Evolutionary conservation across 2,888 invertebrate genomes (phyloP).

Genomic region (Phoenoteleia sp.): DNA sequence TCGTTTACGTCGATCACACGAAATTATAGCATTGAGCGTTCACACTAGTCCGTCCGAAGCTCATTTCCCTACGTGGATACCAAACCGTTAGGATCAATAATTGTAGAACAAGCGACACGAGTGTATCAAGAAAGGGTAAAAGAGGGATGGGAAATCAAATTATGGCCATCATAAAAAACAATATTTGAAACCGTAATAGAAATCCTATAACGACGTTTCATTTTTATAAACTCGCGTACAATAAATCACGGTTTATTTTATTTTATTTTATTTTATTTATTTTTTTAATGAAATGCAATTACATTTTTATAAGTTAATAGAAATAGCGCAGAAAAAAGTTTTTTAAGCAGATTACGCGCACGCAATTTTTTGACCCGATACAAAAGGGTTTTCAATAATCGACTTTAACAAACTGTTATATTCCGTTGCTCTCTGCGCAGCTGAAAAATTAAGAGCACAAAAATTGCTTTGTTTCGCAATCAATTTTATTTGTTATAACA

Average conservation of each 20-base stretch:
- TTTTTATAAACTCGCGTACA: constrained; percentile 28
- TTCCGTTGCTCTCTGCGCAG: neutral
- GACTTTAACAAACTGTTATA: neutral
- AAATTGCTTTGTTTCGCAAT: too few relatives aligned
- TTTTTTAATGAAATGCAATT: constrained; percentile 25
- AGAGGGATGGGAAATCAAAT: constrained; percentile 56
- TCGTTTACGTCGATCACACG: constrained; percentile 53
- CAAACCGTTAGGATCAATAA: constrained; percentile 70
- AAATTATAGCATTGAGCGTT: constrained; percentile 42
- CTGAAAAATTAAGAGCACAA: too few relatives aligned
- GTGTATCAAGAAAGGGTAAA: constrained; percentile 70
- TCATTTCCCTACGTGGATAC: constrained; percentile 70
- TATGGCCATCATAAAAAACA: constrained; percentile 58
- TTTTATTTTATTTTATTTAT: too few relatives aligned
- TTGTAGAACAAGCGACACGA: constrained; percentile 68
- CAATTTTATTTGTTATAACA: too few relatives aligned
- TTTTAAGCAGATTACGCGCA: constrained; percentile 1
- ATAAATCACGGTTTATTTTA: constrained; percentile 47
- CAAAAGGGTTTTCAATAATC: neutral
- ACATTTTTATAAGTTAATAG: neutral
- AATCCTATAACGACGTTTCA: constrained; percentile 39
- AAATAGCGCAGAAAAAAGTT: neutral
- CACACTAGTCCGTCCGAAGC: constrained; percentile 50
- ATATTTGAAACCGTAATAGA: constrained; percentile 55
- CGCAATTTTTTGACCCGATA: neutral